phyloP scores from a whole-genome alignment of 1,140 invertebrate species.

The Heliothis subflexa region DNA sequence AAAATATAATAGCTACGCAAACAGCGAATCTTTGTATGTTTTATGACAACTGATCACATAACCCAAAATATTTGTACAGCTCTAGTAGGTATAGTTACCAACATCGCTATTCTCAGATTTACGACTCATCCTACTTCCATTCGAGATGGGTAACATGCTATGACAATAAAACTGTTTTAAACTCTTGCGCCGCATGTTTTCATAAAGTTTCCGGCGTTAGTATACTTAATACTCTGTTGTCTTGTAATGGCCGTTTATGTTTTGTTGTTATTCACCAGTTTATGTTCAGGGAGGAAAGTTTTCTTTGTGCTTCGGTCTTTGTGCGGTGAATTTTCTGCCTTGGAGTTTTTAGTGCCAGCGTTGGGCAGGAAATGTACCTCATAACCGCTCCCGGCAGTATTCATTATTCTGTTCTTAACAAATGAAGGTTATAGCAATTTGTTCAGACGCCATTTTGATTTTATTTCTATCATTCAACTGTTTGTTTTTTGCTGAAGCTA shows the following conservation, averaged over 20 bases:
- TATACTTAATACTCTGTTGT: conserved; percentile 44
- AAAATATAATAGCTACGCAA: no score
- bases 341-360: background rate
- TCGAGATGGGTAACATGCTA: conserved; percentile 59
- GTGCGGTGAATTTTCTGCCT: background rate
- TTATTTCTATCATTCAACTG: background rate
- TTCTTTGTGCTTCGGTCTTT: background rate
- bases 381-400: no score
- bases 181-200: conserved; percentile 60
- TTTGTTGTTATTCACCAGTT: conserved; percentile 36
- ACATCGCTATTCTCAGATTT: conserved; percentile 66
- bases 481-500: background rate
- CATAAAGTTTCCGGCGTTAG: conserved; percentile 63
- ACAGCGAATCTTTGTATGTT: background rate
- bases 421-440: no score
- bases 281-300: conserved; percentile 18
- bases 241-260: conserved; percentile 27
- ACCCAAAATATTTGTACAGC: conserved; percentile 44
- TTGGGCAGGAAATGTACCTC: no score
- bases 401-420: no score
- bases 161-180: conserved; percentile 66
- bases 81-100: conserved; percentile 50
- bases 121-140: conserved; percentile 63
- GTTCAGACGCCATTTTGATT: background rate
- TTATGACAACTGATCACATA: background rate